Percentiles rank a stretch among this genome's conserved stretches.
phyloP scores from a whole-genome alignment of 2,113 vertebrate genomes.

The Aspiorhynchus laticeps region DNA sequence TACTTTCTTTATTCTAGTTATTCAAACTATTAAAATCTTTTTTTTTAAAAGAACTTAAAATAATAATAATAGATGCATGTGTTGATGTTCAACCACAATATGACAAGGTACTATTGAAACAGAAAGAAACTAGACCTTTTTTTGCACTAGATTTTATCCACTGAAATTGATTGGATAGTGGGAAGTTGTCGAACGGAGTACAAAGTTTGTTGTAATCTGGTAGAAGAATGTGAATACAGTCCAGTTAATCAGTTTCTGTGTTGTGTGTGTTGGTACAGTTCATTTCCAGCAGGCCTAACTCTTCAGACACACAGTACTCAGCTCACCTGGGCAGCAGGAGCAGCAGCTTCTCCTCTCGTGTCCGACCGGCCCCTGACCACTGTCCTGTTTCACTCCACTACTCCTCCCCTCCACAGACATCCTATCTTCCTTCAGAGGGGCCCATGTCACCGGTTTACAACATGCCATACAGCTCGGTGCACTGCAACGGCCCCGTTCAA shows the following conservation, averaged over 20 bases:
- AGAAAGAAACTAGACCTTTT: conserved; percentile 13
- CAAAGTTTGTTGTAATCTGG: not conserved
- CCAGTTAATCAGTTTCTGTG: conserved; percentile 3
- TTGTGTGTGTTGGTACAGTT: conserved; percentile 69
- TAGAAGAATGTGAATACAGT: not conserved
- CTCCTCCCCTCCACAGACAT: conserved; percentile 71
- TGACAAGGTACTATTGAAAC: conserved; percentile 19
- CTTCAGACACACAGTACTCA: conserved; percentile 62
- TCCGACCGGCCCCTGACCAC: conserved; percentile 61
- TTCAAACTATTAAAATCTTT: conserved; percentile 37
- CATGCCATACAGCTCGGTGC: conserved; percentile 72
- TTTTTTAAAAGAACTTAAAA: not conserved
- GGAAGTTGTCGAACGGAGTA: not conserved
- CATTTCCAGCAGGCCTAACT: conserved; percentile 74
- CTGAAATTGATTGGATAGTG: not conserved
- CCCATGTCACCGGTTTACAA: conserved; percentile 75
- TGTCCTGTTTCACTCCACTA: conserved; percentile 68
- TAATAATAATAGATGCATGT: not conserved
- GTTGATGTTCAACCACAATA: conserved; percentile 42
- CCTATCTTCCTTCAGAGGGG: conserved; percentile 61
- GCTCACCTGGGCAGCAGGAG: conserved; percentile 70
- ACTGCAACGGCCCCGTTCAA: conserved; percentile 54
- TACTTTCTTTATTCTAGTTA: not conserved
- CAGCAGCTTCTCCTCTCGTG: conserved; percentile 78
- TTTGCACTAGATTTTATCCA: not conserved